Conservation (phyloP, 2,797 vertebrate genomes). For the Cyclopterus lumpus region DNA sequence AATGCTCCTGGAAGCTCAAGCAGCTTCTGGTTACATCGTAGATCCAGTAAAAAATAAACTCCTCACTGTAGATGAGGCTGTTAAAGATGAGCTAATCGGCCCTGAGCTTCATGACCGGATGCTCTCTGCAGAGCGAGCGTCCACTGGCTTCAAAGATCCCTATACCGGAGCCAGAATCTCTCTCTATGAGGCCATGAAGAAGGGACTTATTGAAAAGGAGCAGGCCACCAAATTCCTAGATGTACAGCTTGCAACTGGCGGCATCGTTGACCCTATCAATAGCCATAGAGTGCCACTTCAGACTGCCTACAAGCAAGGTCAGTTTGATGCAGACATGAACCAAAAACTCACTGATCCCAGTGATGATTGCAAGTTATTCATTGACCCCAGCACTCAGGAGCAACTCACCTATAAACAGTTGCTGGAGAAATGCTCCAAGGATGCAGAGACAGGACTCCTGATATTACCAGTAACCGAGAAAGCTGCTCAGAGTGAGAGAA, state of each 20-base stretch:
- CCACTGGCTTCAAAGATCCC: slow-evolving; percentile 87
- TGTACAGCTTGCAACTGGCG: slow-evolving; percentile 87
- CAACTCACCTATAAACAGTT: slow-evolving; percentile 82
- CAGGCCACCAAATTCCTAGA: slow-evolving; percentile 85
- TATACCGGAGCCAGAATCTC: slow-evolving; percentile 84
- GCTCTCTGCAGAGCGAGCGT: slow-evolving; percentile 86
- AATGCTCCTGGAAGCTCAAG: slow-evolving; percentile 89
- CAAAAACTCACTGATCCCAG: slow-evolving; percentile 80
- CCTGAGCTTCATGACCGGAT: slow-evolving; percentile 85
- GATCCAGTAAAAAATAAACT: slow-evolving; percentile 85
- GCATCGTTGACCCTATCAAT: slow-evolving; percentile 86
- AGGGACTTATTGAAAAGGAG: slow-evolving; percentile 84
- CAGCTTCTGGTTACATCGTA: slow-evolving; percentile 85
- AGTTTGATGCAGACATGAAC: slow-evolving; percentile 84
- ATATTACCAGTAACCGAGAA: slow-evolving; percentile 87
- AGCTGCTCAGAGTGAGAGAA: slow-evolving; percentile 81
- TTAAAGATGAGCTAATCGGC: slow-evolving; percentile 84
- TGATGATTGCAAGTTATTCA: slow-evolving; percentile 84
- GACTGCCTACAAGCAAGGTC: slow-evolving; percentile 85
- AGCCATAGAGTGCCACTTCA: slow-evolving; percentile 84
- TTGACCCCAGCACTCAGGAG: slow-evolving; percentile 85
- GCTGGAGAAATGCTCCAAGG: slow-evolving; percentile 81
- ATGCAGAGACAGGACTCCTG: slow-evolving; percentile 83
- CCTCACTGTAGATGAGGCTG: slow-evolving; percentile 87
- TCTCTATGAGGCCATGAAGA: slow-evolving; percentile 87